Conservation (phyloP, 2,113 vertebrate genomes). For the Arenaria interpres region DNA sequence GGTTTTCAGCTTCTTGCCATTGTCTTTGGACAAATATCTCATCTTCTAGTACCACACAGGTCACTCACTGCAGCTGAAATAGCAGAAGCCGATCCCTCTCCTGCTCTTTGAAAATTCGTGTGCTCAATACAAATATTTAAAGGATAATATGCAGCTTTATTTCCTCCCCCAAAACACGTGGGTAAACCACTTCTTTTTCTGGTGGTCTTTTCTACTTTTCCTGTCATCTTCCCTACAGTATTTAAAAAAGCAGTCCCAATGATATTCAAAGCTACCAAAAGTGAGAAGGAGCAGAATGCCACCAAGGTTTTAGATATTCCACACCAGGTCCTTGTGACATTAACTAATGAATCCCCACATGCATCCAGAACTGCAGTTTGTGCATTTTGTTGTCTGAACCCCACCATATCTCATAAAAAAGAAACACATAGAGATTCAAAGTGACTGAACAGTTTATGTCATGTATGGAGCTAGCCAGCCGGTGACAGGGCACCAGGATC, state of each 20-base stretch:
- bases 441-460: background rate
- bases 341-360: background rate
- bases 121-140: constrained; percentile 31
- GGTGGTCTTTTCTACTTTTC: background rate
- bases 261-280: background rate
- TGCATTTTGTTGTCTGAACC: background rate
- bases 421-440: background rate
- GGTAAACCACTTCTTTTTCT: background rate
- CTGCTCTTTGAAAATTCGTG: constrained; percentile 43
- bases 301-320: background rate
- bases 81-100: constrained; percentile 1
- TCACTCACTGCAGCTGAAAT: background rate
- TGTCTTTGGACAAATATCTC: background rate
- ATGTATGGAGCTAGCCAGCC: background rate
- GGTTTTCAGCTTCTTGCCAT: background rate
- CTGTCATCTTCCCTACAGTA: background rate
- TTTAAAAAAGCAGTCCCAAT: background rate
- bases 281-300: background rate
- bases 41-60: background rate
- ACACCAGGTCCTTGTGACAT: background rate
- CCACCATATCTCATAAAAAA: background rate
- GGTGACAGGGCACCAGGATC: background rate
- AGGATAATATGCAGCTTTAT: constrained; percentile 8
- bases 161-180: background rate
- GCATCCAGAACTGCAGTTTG: background rate